Percentiles rank a stretch among this genome's conserved stretches.
These are phyloP conservation scores for Rallus limicola DNA, from an alignment of 2,113 vertebrate genomes.

Conservation along the genomic window DNA sequence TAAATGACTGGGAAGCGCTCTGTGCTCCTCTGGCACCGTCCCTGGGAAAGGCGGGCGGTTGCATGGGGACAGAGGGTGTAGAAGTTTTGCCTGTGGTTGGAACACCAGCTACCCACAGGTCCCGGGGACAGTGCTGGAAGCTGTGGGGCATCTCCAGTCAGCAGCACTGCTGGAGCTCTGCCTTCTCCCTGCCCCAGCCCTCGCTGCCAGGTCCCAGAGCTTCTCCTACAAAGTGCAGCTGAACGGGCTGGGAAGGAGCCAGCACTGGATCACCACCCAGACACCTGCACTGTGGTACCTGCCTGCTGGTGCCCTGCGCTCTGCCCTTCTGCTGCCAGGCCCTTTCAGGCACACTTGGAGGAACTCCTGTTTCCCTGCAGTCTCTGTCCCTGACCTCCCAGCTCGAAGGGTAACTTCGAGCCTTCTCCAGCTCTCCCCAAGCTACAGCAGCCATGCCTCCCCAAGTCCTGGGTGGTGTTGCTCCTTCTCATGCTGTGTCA, in stretches of 20 bases:
- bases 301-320: neutral
- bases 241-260: neutral
- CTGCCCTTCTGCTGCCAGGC: neutral
- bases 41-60: rapidly evolving
- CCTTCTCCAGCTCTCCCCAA: neutral
- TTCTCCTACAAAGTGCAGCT: neutral
- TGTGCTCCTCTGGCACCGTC: rapidly evolving
- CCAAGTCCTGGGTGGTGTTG: neutral
- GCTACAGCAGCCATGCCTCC: neutral
- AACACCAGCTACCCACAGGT: neutral
- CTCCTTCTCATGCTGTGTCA: neutral
- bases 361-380: neutral
- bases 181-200: neutral
- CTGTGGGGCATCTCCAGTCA: neutral
- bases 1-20: neutral
- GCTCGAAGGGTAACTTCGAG: neutral
- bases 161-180: neutral
- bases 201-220: neutral
- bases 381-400: neutral
- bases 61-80: neutral
- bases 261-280: neutral
- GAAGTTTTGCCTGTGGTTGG: neutral
- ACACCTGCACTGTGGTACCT: neutral
- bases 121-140: rapidly evolving
- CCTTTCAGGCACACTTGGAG: neutral